Evolutionary conservation across 1,140 invertebrate genomes (phyloP).

Genomic region (Trachymyrmex septentrionalis): DNA sequence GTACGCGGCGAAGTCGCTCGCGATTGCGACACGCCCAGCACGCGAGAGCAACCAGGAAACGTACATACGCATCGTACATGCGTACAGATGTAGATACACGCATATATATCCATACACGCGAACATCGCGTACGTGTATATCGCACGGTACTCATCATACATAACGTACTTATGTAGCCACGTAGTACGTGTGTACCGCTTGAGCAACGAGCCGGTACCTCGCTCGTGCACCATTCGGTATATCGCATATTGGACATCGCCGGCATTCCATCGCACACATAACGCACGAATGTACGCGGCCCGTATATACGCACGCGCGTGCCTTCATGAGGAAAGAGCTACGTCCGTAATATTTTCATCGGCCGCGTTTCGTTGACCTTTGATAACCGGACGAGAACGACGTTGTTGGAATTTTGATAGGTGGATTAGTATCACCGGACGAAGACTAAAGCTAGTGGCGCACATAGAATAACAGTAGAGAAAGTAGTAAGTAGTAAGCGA

Average conservation of each 20-base stretch:
- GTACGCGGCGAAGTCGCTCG: slow-evolving; percentile 39
- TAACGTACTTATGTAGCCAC: slow-evolving; percentile 55
- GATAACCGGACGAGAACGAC: slow-evolving; percentile 4
- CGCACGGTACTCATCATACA: slow-evolving; percentile 30
- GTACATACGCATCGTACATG: background rate
- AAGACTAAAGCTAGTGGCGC: background rate
- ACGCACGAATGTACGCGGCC: background rate
- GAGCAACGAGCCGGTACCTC: slow-evolving; percentile 21
- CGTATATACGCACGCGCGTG: background rate
- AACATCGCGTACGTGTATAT: slow-evolving; percentile 24
- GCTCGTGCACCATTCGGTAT: slow-evolving; percentile 30
- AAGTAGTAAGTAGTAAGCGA: too few species aligned
- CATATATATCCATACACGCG: background rate
- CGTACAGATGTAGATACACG: too few species aligned
- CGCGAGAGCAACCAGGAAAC: slow-evolving; percentile 75
- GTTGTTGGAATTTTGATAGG: slow-evolving; percentile 3
- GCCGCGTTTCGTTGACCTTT: slow-evolving; percentile 14
- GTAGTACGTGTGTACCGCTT: slow-evolving; percentile 19
- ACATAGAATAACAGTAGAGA: too few species aligned
- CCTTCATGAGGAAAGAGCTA: background rate
- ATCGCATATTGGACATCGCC: slow-evolving; percentile 63
- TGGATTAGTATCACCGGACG: background rate
- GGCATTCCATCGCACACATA: slow-evolving; percentile 64
- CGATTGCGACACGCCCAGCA: slow-evolving; percentile 74
- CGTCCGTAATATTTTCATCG: slow-evolving; percentile 23